Conservation (phyloP, 2,113 vertebrate genomes). For the Phylloscopus whistleri region DNA sequence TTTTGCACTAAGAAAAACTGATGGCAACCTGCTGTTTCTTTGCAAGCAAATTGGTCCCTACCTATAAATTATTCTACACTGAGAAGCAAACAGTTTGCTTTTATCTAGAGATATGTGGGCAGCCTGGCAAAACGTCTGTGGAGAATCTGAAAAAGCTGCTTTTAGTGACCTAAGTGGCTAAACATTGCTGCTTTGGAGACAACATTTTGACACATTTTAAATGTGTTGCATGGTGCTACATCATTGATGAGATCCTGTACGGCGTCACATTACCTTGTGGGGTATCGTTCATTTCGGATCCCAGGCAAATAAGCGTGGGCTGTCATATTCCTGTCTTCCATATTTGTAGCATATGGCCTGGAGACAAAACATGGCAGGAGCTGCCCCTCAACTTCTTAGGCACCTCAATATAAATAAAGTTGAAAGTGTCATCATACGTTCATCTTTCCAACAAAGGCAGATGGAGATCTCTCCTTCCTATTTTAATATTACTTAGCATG, state of each 20-base stretch:
- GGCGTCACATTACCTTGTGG: background rate
- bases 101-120: constrained; percentile 45
- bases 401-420: background rate
- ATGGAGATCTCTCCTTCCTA: background rate
- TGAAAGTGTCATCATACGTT: background rate
- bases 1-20: constrained; percentile 34
- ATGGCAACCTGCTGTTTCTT: constrained; percentile 45
- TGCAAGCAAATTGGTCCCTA: constrained; percentile 62
- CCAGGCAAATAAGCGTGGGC: background rate
- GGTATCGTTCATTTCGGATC: background rate
- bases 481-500: background rate
- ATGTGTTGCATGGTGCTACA: background rate
- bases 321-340: background rate
- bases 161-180: constrained; percentile 34
- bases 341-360: background rate
- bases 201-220: constrained; percentile 1
- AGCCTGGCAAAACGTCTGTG: constrained; percentile 37
- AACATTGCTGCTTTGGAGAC: background rate
- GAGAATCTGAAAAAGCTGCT: constrained; percentile 57
- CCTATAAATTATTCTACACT: constrained; percentile 74
- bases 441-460: background rate
- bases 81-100: constrained; percentile 55
- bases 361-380: background rate
- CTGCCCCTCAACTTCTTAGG: background rate
- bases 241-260: background rate